Percentiles rank a stretch among this genome's conserved stretches.
Conservation (phyloP, 2,113 vertebrate species). For the Edolisoma coerulescens region DNA sequence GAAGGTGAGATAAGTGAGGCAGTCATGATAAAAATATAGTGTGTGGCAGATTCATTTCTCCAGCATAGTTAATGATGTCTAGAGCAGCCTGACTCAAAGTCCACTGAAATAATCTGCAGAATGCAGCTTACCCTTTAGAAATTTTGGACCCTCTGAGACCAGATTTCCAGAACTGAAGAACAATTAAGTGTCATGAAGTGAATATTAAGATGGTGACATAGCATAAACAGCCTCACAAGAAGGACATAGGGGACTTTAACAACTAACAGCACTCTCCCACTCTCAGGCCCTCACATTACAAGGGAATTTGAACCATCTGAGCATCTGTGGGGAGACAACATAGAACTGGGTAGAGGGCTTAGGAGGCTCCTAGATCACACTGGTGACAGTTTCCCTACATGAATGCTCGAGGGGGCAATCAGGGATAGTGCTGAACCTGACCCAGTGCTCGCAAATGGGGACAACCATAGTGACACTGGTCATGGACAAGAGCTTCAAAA, state of each 20-base stretch:
- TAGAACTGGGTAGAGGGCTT: rapidly evolving
- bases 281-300: neutral
- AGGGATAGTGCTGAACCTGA: neutral
- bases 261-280: neutral
- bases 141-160: neutral
- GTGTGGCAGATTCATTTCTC: neutral
- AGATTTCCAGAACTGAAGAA: neutral
- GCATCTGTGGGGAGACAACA: neutral
- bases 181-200: neutral
- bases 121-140: neutral
- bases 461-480: neutral
- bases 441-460: neutral
- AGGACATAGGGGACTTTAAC: neutral
- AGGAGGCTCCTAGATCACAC: neutral
- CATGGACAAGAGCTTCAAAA: neutral
- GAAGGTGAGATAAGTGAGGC: neutral
- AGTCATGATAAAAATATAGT: neutral
- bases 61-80: neutral
- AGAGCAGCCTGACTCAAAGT: neutral
- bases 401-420: neutral
- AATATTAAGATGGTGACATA: rapidly evolving
- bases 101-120: neutral
- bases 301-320: neutral
- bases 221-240: rapidly evolving
- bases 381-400: neutral